Evolutionary conservation across 2,797 vertebrate genomes (phyloP).

Genomic region (Remorina albescens): DNA sequence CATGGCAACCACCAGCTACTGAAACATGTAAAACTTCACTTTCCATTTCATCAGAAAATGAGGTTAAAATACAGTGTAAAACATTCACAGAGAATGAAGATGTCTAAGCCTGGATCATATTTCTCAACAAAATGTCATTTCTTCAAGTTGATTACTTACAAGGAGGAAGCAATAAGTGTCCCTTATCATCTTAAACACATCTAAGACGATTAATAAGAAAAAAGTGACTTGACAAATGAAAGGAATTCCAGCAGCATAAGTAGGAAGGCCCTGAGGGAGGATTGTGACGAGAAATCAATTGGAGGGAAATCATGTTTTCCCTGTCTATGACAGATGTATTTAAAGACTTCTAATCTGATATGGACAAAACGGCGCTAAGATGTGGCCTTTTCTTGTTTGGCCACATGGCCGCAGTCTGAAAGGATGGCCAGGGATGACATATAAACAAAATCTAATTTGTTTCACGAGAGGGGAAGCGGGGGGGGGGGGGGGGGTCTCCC

Average conservation of each 20-base stretch:
- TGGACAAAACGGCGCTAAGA: constrained; percentile 82
- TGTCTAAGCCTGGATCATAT: constrained; percentile 74
- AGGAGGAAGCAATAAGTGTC: constrained; percentile 71
- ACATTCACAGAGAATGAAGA: constrained; percentile 43
- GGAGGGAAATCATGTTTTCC: constrained; percentile 79
- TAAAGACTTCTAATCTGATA: constrained; percentile 88
- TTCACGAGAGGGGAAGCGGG: constrained; percentile 67
- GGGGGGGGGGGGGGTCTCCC: constrained; percentile 74
- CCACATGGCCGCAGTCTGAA: constrained; percentile 72
- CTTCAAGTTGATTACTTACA: constrained; percentile 72
- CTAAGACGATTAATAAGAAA: constrained; percentile 85
- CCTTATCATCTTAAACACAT: constrained; percentile 77
- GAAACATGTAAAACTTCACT: constrained; percentile 41
- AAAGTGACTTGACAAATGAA: constrained; percentile 82
- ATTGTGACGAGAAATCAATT: constrained; percentile 77
- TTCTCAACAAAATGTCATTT: constrained; percentile 77
- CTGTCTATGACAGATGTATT: constrained; percentile 82
- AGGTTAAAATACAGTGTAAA: constrained; percentile 17
- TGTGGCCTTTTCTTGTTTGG: constrained; percentile 77
- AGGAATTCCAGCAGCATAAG: constrained; percentile 75
- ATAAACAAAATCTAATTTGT: constrained; percentile 91
- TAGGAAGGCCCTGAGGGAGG: constrained; percentile 55
- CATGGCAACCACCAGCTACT: background rate
- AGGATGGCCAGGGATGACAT: constrained; percentile 67
- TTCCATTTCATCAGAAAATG: constrained; percentile 43